Percentiles rank a stretch among this genome's conserved stretches.
These are phyloP conservation scores for Tragelaphus scriptus DNA, from an alignment of 2,113 vertebrate genomes.

Conservation along the genomic window DNA sequence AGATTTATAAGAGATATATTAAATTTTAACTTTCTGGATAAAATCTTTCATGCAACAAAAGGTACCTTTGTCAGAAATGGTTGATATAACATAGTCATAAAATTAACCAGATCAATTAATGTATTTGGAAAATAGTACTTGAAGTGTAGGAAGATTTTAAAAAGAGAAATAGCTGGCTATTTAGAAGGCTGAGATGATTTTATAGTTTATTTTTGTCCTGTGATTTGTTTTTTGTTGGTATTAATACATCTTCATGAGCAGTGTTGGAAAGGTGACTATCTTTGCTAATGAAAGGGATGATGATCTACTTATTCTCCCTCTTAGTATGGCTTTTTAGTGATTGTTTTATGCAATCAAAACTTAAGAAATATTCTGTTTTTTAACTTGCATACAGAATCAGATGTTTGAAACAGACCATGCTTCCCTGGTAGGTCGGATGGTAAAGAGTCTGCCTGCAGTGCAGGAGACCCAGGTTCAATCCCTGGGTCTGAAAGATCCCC, in stretches of 20 bases:
- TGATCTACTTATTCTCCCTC: not conserved
- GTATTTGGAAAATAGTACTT: constrained; percentile 14
- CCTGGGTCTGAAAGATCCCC: not conserved
- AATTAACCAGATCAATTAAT: constrained; percentile 11
- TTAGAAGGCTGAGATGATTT: not conserved
- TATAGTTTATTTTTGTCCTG: not conserved
- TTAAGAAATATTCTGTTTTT: not conserved
- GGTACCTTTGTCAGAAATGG: not conserved
- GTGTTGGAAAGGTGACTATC: not conserved
- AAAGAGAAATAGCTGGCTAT: not conserved
- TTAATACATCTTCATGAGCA: not conserved
- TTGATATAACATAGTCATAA: constrained; percentile 23
- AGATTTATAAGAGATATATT: constrained; percentile 52
- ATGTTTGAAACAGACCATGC: not conserved
- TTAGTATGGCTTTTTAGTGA: not conserved
- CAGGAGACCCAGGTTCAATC: not conserved
- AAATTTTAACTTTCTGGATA: constrained; percentile 30
- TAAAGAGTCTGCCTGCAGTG: not conserved
- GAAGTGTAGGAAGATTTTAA: not conserved
- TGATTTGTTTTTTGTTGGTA: not conserved
- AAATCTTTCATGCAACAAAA: not conserved
- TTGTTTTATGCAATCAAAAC: not conserved
- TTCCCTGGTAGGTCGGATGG: not conserved
- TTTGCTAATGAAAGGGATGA: not conserved
- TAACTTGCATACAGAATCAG: not conserved